Percentiles rank a stretch among this genome's conserved stretches.
These are phyloP conservation scores for Dolichoris vasculosae DNA, from an alignment of 1,140 invertebrate genomes.

Conservation along the genomic window DNA sequence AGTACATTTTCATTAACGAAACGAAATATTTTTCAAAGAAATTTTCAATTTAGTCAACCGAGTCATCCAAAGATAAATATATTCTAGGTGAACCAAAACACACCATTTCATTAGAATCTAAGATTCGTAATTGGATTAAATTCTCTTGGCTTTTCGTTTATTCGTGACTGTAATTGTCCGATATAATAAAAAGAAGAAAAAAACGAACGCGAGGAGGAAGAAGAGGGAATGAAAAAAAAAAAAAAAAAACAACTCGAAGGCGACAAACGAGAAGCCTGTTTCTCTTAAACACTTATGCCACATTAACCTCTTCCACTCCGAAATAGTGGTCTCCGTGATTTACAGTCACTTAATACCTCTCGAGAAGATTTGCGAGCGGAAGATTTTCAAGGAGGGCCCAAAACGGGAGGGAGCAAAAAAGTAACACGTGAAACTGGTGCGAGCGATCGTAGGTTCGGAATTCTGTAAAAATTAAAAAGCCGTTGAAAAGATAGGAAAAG, in stretches of 20 bases:
- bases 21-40: no score
- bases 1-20: no score
- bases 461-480: slow-evolving; percentile 1
- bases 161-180: background rate
- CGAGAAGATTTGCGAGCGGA: background rate
- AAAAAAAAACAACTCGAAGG: no score
- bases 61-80: no score
- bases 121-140: background rate
- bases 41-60: no score
- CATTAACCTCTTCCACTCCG: background rate
- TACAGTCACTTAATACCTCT: background rate
- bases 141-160: background rate
- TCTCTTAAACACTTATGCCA: slow-evolving; percentile 1
- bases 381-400: background rate
- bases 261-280: background rate
- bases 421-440: background rate
- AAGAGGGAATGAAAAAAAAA: no score
- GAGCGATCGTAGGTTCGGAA: background rate
- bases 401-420: background rate
- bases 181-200: background rate
- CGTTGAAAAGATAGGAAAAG: background rate
- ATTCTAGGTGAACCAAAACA: no score
- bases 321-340: background rate
- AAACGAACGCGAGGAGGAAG: no score
- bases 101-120: background rate